Evolutionary conservation across 2,113 vertebrate genomes (phyloP).

Genomic region (Hypanus sabinus): DNA sequence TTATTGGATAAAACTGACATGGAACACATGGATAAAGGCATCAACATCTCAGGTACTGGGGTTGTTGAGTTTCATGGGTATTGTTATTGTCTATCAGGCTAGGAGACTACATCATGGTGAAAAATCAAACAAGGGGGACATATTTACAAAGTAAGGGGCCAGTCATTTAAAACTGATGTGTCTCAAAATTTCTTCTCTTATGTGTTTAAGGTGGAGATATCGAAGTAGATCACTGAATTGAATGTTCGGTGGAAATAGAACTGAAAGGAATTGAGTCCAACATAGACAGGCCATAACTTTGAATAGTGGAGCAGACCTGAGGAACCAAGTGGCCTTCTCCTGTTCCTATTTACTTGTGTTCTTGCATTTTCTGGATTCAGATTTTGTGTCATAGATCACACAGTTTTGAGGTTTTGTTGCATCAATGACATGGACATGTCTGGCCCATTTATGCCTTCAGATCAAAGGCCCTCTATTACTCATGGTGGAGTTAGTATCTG

Average conservation of each 20-base stretch:
- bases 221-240: too few relatives aligned
- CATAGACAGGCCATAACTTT: too few relatives aligned
- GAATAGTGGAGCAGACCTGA: too few relatives aligned
- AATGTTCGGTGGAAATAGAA: too few relatives aligned
- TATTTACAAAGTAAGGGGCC: too few relatives aligned
- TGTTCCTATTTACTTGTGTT: too few relatives aligned
- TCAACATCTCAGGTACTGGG: too few relatives aligned
- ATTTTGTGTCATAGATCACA: neutral
- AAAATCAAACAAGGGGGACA: neutral
- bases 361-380: neutral
- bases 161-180: too few relatives aligned
- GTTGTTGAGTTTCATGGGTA: neutral
- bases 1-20: neutral
- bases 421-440: neutral
- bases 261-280: too few relatives aligned
- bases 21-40: neutral
- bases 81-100: neutral
- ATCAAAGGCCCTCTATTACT: neutral
- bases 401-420: neutral
- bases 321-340: too few relatives aligned
- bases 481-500: neutral
- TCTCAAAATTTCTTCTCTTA: too few relatives aligned
- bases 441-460: neutral
- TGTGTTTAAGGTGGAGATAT: too few relatives aligned
- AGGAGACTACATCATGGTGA: neutral